Conservation (phyloP, 2,888 invertebrate species). For the Gryllus longicercus region DNA sequence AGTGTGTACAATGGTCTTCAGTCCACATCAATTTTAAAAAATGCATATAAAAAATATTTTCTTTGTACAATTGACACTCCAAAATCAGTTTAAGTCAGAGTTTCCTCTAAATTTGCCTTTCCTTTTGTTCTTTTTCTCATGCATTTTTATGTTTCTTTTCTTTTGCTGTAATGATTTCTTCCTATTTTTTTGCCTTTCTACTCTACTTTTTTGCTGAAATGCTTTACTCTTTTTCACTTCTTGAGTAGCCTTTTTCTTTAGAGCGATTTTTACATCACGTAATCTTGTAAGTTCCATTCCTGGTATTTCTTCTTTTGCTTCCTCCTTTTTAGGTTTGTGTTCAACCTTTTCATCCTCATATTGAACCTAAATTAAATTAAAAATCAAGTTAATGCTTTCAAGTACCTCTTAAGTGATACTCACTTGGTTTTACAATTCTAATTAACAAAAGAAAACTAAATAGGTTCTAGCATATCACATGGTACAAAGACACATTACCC, state of each 20-base stretch:
- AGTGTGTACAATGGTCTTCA: too few species aligned
- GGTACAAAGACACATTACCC: constrained; percentile 39
- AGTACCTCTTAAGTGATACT: too few species aligned
- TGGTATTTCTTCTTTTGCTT: constrained; percentile 45
- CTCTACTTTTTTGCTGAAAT: constrained; percentile 69
- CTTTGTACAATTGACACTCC: too few species aligned
- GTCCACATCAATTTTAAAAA: too few species aligned
- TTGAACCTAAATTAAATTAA: constrained; percentile 36
- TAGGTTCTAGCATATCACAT: too few species aligned
- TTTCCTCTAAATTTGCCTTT: constrained; percentile 25
- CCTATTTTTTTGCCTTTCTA: constrained; percentile 66
- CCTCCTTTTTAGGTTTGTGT: constrained; percentile 43
- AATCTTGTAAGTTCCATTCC: constrained; percentile 55
- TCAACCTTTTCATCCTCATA: constrained; percentile 42
- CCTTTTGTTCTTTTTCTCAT: constrained; percentile 27
- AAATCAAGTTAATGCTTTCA: too few species aligned
- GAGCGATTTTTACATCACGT: constrained; percentile 65
- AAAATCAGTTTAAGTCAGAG: too few species aligned
- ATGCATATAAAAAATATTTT: too few species aligned
- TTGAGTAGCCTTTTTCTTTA: constrained; percentile 68
- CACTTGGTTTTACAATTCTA: too few species aligned
- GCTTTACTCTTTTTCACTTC: constrained; percentile 73
- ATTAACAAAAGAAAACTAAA: too few species aligned
- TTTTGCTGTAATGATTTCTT: constrained; percentile 58
- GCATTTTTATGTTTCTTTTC: constrained; percentile 35